Percentiles rank a stretch among this genome's conserved stretches.
phyloP scores from a whole-genome alignment of 2,888 invertebrate genomes.

The Eugnorisma glareosa region DNA sequence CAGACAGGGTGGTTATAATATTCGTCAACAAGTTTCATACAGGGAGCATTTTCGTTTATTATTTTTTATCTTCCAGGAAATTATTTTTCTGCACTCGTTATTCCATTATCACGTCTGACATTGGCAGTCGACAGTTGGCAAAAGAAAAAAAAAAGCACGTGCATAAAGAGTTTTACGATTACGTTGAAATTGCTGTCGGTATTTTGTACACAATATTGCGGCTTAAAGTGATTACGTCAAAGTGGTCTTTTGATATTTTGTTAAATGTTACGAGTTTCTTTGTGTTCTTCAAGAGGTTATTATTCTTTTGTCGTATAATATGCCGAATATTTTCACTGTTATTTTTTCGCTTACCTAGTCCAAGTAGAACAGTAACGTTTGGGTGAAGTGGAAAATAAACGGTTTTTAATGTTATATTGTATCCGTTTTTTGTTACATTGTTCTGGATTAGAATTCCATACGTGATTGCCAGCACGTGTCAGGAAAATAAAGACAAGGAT shows the following conservation, averaged over 20 bases:
- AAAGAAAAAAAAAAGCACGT: not conserved
- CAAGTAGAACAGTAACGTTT: not conserved
- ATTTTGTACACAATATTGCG: conserved; percentile 31
- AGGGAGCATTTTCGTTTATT: not conserved
- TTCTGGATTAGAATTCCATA: not conserved
- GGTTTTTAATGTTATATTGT: not conserved
- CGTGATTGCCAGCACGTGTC: not conserved
- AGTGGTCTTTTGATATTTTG: conserved; percentile 53
- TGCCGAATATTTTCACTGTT: not conserved
- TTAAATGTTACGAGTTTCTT: conserved; percentile 44
- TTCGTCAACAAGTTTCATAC: not conserved
- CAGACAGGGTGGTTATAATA: not conserved
- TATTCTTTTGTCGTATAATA: conserved; percentile 16
- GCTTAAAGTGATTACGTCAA: conserved; percentile 30
- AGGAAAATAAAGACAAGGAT: conserved; percentile 23
- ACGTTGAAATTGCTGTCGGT: conserved; percentile 25
- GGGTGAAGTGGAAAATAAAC: not conserved
- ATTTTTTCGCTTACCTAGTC: not conserved
- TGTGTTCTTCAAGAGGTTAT: conserved; percentile 19
- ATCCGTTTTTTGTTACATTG: not conserved
- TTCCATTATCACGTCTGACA: no score
- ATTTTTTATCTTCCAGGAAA: not conserved
- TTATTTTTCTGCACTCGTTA: not conserved
- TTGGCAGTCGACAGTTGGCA: not conserved
- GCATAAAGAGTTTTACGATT: not conserved